Percentiles rank a stretch among this genome's conserved stretches.
phyloP scores from a whole-genome alignment of 2,113 vertebrate genomes.

The Pollimyrus isidori region DNA sequence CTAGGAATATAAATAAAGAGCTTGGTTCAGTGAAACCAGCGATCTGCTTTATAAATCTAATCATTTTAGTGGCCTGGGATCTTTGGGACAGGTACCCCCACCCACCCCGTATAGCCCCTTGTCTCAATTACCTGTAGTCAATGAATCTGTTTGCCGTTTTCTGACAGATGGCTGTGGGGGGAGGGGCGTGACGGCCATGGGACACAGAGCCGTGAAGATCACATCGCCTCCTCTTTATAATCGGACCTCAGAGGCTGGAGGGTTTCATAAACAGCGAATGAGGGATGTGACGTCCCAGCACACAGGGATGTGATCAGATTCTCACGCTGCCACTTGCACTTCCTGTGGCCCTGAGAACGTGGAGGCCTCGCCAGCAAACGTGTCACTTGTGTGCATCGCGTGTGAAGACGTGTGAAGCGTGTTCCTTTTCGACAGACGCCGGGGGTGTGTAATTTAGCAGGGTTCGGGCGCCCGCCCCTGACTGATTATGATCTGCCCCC shows the following conservation, averaged over 20 bases:
- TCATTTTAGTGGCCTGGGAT: background rate
- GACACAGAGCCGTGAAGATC: background rate
- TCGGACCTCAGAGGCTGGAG: background rate
- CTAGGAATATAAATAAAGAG: background rate
- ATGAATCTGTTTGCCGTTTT: conserved; percentile 7
- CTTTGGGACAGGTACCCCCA: background rate
- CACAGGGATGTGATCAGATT: background rate
- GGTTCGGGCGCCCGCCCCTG: background rate
- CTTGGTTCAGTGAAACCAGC: background rate
- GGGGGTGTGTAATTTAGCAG: background rate
- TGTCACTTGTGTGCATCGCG: background rate
- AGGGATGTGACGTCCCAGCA: background rate
- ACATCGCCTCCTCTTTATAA: background rate
- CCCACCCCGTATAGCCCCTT: background rate
- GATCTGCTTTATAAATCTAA: background rate
- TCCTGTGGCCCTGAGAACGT: background rate
- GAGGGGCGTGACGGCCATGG: background rate
- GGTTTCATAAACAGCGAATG: background rate
- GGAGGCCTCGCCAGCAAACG: background rate
- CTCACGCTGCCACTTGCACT: background rate
- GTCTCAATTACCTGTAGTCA: background rate
- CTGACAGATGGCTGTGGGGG: background rate
- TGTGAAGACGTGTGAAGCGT: background rate
- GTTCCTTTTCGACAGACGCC: background rate
- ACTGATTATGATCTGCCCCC: background rate